Base-by-base conservation (phyloP, 2,797 vertebrate genomes). In the Oreonectes daqikongensis region DNA sequence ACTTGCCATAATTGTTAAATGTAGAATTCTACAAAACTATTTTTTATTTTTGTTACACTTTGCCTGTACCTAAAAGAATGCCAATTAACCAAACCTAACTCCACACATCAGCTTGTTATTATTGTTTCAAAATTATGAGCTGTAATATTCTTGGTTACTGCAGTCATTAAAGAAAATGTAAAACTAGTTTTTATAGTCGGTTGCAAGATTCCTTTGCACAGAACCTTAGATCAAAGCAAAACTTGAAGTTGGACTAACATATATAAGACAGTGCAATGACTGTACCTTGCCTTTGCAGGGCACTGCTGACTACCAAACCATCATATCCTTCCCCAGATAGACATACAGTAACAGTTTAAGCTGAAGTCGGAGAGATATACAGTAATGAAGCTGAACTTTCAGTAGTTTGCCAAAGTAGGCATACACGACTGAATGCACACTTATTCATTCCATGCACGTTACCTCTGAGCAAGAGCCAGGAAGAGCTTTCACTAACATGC, bases 401-500 rank as follows among this genome's bases (percentile, higher is more conserved):
- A 73, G 60, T 28, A 38, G 28, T 55, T 50, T 73, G 69, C 38
- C 52, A 48, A 69, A 55, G 61, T 15, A 44, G 75, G 61, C 74
- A 53, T 66, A 76, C 40, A 79, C 50, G 69, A 75, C 80, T 76
- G 72, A 69, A 82, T 73, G 53, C 77, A 73, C 77, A 80, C 72
- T 77, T 72, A 75, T 65, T 84, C 69, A 79, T 79, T 81, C 60
- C 78, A 60, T 65, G 52, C 78, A 70, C 52, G 65, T 80, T 80
- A 68, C 64, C 64, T 78, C 30, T 77, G 66, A 80, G 35, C 72
- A 78, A 57, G 20, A 71, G 77, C 61, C 53, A 85, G 75, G 61
- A 75, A 79, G 73, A 61, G 79, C 75, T 84, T 82, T 83, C 81
- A 82, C 81, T 77, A 35, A 18, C 63, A 74, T 30, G 79, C 74